Conservation (phyloP, 2,797 vertebrate species). For the Coregonus suidteri region DNA sequence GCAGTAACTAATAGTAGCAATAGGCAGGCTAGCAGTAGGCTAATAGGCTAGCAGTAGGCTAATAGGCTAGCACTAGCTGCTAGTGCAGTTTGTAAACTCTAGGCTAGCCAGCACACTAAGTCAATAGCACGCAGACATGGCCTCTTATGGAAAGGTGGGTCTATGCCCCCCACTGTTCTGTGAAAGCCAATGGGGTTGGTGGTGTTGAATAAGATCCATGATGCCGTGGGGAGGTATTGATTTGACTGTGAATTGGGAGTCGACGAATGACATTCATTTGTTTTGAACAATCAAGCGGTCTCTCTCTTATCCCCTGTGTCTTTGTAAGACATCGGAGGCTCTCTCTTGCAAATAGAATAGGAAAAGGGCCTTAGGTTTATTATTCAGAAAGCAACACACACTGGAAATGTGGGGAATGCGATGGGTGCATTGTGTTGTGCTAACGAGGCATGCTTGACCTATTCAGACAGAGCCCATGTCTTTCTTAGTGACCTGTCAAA, state of each 20-base stretch:
- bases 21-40: too few species aligned
- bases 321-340: not conserved
- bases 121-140: slow-evolving; percentile 48
- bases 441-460: not conserved
- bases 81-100: not conserved
- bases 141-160: slow-evolving; percentile 58
- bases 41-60: too few species aligned
- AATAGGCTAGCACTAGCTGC: too few species aligned
- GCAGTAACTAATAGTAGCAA: too few species aligned
- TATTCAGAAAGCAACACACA: not conserved
- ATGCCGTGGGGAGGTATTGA: slow-evolving; percentile 62
- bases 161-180: slow-evolving; percentile 48
- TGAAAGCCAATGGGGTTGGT: slow-evolving; percentile 43
- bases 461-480: not conserved
- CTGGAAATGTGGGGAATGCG: not conserved
- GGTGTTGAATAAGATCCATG: slow-evolving; percentile 43
- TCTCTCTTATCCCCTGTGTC: slow-evolving; percentile 17
- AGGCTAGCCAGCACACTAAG: slow-evolving; percentile 18
- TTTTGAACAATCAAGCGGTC: slow-evolving; percentile 45
- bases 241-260: slow-evolving; percentile 57
- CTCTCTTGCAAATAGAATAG: not conserved
- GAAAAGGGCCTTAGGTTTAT: not conserved
- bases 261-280: slow-evolving; percentile 56
- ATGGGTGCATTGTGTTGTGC: not conserved
- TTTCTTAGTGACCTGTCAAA: not conserved